Conservation (phyloP, 1,140 invertebrate genomes). For the Drosophila kikkawai region DNA sequence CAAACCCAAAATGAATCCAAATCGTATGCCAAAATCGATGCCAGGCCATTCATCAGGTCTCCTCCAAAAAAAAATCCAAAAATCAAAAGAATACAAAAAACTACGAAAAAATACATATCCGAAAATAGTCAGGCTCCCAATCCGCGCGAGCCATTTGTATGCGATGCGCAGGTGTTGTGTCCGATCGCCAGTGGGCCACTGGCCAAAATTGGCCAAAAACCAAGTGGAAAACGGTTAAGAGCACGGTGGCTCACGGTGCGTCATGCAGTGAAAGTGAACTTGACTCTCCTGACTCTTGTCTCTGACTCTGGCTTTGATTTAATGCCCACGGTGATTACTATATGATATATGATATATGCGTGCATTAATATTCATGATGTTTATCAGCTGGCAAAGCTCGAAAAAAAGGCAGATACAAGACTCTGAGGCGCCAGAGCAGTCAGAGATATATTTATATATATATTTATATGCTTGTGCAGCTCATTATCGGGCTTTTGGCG, state of each 20-base stretch:
- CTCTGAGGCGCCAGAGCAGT: conserved; percentile 22
- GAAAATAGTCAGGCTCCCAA: conserved; percentile 52
- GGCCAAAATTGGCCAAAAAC: conserved; percentile 72
- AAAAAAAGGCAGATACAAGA: conserved; percentile 40
- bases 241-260: conserved; percentile 46
- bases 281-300: conserved; percentile 62
- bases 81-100: conserved; percentile 23
- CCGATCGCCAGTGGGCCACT: conserved; percentile 61
- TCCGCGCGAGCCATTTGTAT: conserved; percentile 66
- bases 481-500: conserved; percentile 72
- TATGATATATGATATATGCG: conserved; percentile 23
- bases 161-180: conserved; percentile 53
- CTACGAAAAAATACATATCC: conserved; percentile 19
- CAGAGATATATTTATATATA: conserved; percentile 7
- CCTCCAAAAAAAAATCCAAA: conserved; percentile 52
- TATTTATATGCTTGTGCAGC: conserved; percentile 55
- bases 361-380: conserved; percentile 80
- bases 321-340: conserved; percentile 42
- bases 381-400: conserved; percentile 45
- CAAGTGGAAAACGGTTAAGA: conserved; percentile 22
- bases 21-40: conserved; percentile 44
- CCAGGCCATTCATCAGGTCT: conserved; percentile 69
- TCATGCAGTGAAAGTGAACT: conserved; percentile 81
- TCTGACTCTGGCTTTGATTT: conserved; percentile 40
- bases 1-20: conserved; percentile 28